Evolutionary conservation across 2,888 invertebrate species (phyloP).

Genomic region (Ischnura elegans): DNA sequence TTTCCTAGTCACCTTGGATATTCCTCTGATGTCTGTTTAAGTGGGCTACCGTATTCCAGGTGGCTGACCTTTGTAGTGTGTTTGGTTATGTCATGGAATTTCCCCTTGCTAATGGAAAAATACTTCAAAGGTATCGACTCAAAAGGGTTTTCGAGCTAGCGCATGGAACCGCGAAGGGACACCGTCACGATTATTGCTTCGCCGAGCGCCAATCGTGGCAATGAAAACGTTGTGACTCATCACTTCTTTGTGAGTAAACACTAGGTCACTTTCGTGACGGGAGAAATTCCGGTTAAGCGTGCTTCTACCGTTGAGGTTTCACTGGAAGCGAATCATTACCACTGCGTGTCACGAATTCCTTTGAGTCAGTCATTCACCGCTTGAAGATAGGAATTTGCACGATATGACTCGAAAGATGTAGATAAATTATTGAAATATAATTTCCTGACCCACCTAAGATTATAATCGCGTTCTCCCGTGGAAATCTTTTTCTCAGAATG

Average conservation of each 20-base stretch:
- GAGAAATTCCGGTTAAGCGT: slow-evolving; percentile 45
- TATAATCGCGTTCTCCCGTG: background rate
- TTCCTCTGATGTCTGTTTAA: background rate
- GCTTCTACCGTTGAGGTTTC: background rate
- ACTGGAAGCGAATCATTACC: slow-evolving; percentile 13
- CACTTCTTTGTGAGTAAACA: slow-evolving; percentile 7
- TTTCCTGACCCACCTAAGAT: background rate
- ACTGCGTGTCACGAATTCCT: slow-evolving; percentile 12
- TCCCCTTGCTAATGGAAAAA: background rate
- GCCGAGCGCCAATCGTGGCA: background rate
- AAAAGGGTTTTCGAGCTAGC: background rate
- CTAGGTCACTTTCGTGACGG: slow-evolving; percentile 40
- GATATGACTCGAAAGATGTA: background rate
- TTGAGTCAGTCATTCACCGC: slow-evolving; percentile 35
- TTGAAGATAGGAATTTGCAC: background rate
- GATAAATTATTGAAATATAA: background rate
- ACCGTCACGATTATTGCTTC: background rate
- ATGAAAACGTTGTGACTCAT: slow-evolving; percentile 49
- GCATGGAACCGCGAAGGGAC: background rate
- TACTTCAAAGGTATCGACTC: background rate
- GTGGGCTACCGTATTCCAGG: background rate
- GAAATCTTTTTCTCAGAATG: background rate
- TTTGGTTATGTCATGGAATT: background rate
- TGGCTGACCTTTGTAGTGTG: background rate
- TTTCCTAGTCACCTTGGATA: too few relatives aligned